A percentile compares a stretch with the other conserved stretches of the same genome.
Conservation (phyloP, 2,888 invertebrate species). For the Chrysomela aeneicollis region DNA sequence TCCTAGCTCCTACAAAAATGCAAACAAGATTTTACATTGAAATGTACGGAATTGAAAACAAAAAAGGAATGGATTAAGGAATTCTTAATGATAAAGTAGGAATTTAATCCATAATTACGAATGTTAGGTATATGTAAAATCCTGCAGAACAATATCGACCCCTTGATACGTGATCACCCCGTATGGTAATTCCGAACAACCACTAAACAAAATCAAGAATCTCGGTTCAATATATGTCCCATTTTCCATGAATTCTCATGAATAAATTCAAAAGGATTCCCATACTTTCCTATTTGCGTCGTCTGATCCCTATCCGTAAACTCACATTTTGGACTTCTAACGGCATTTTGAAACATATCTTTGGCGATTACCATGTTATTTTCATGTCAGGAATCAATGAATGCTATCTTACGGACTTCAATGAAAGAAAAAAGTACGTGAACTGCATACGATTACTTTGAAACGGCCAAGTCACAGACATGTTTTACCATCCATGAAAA, state of each 20-base stretch:
- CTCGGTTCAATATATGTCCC: not conserved
- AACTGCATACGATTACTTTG: constrained; percentile 13
- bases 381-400: constrained; percentile 16
- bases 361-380: constrained; percentile 18
- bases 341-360: constrained; percentile 15
- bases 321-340: constrained; percentile 22
- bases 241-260: not conserved
- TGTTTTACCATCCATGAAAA: constrained; percentile 11
- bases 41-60: too few species aligned
- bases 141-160: too few species aligned
- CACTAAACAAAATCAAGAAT: too few species aligned
- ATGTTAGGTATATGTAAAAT: too few species aligned
- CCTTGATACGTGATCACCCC: too few species aligned
- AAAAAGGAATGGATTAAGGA: too few species aligned
- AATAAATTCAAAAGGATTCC: not conserved
- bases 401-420: constrained; percentile 8
- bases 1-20: too few species aligned
- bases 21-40: too few species aligned
- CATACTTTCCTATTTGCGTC: not conserved
- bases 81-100: too few species aligned
- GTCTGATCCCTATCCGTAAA: constrained; percentile 7
- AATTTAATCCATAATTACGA: too few species aligned
- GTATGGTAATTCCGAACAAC: too few species aligned
- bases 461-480: constrained; percentile 3
- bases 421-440: constrained; percentile 4